These are phyloP conservation scores for Phrynocephalus forsythii DNA, from an alignment of 2,797 vertebrate genomes.

Conservation along the genomic window DNA sequence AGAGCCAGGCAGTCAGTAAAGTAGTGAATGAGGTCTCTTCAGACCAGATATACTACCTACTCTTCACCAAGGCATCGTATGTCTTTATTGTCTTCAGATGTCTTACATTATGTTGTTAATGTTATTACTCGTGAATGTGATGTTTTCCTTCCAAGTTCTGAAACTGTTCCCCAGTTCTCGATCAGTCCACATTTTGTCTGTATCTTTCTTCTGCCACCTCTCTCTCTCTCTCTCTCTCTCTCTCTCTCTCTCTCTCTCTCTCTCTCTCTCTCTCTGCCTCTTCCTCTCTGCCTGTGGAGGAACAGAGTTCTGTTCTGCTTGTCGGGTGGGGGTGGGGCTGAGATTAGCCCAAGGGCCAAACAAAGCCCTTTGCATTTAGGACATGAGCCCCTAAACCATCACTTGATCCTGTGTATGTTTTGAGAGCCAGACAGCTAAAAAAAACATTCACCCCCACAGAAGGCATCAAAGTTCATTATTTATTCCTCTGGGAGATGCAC, in stretches of 20 bases:
- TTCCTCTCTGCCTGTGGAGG: not conserved
- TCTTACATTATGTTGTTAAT: not conserved
- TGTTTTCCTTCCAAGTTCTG: too few species aligned
- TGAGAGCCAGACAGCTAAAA: not conserved
- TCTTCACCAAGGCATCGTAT: too few species aligned
- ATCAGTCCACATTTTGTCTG: not conserved
- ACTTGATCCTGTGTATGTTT: not conserved
- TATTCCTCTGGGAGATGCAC: not conserved
- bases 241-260: not conserved
- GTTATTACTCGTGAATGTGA: too few species aligned
- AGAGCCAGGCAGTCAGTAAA: not conserved
- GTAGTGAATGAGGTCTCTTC: too few species aligned
- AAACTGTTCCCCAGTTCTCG: too few species aligned
- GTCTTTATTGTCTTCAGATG: too few species aligned
- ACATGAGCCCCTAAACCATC: not conserved
- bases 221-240: not conserved
- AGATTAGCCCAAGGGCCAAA: not conserved
- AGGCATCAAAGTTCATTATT: not conserved
- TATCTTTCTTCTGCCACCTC: not conserved
- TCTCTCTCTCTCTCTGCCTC: too few species aligned
- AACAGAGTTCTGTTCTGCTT: not conserved
- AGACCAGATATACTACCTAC: too few species aligned
- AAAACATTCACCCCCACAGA: not conserved
- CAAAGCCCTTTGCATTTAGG: not conserved
- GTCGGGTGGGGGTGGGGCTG: accelerated